Percentiles rank a stretch among this genome's conserved stretches.
phyloP scores from a whole-genome alignment of 30 jellyfish, hydroid and myxozoan genomes.

The Cassiopea xamachana region DNA sequence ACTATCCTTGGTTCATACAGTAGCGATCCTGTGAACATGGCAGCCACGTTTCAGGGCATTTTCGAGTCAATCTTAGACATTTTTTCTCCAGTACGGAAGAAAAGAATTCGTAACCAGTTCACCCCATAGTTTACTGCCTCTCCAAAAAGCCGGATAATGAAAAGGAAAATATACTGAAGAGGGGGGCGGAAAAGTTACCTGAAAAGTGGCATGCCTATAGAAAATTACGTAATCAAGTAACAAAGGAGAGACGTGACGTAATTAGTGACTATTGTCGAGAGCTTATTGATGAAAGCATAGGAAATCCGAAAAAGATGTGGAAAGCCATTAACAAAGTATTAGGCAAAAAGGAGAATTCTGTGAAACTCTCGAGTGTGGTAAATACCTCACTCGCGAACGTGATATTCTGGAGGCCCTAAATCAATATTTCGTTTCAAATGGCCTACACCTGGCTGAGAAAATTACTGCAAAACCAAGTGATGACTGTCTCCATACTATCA shows the following conservation, averaged over 20 bases:
- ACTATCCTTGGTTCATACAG: constrained; percentile 18
- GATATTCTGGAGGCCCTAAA: constrained; percentile 35
- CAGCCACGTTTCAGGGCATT: constrained; percentile 38
- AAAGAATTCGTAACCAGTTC: constrained; percentile 15
- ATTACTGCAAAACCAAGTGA: not conserved
- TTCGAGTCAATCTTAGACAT: constrained; percentile 23
- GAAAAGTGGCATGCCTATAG: constrained; percentile 35
- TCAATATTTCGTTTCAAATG: constrained; percentile 14
- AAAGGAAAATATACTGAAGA: constrained; percentile 15
- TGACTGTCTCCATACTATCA: constrained; percentile 23
- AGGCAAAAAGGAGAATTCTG: constrained; percentile 17
- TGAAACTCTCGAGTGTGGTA: constrained; percentile 33
- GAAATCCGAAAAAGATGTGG: constrained; percentile 49
- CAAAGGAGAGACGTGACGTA: constrained; percentile 40
- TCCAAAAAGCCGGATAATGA: not conserved
- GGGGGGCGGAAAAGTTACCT: constrained; percentile 7
- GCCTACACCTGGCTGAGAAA: constrained; percentile 48
- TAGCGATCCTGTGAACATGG: constrained; percentile 18
- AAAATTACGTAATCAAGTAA: constrained; percentile 26
- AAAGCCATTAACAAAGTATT: constrained; percentile 26
- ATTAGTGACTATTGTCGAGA: constrained; percentile 6
- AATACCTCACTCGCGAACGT: constrained; percentile 20
- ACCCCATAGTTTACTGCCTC: constrained; percentile 45
- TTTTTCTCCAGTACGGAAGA: constrained; percentile 36
- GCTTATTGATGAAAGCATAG: constrained; percentile 20